Evolutionary conservation across 2,797 vertebrate species (phyloP), one percentile per base, ranked within the genome.

Genomic region (Anguilla marmorata): DNA sequence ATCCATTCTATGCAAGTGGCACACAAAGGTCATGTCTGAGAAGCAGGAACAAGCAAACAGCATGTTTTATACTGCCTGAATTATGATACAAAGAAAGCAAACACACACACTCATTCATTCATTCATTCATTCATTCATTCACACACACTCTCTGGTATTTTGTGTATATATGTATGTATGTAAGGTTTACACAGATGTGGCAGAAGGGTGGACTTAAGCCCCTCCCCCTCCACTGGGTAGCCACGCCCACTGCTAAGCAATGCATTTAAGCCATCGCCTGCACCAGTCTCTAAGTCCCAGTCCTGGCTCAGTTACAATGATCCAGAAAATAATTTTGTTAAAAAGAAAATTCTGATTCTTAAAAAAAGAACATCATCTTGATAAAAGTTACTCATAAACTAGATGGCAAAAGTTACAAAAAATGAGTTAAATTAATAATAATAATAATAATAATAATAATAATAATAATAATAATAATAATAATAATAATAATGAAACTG

Each of bases 241-340:
- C 50, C 48, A 60, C 14, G 19, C 58, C 79, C 41, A 66, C 30
- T 76, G 56, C 41, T 50, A n/a, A 58, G 56, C 74, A 14, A 80
- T 2, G 3, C 30, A 48, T 19, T 79, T 24, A 60, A 41, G 50
- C 30, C 52, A n/a, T 52, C 7, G 69, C 33, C 79, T 45, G 21
- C 56, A 21, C 41, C 41, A 72, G 27, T 45, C 19, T 52, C 12
- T 84, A 45, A 14, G 50, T 33, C 85, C 91, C 92, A 92, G 93
- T 91, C 92, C 89, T 69, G 82, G 88, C 91, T 90, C 91, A 88
- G 89, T 54, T 91, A 92, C 89, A 91, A 90, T 88, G 86, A 90
- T 95, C 92, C 93, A 93, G 91, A 92, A 92, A 92, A 88, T 86
- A 89, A 88, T 92, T 92, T 92, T 84, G 74, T 79, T 86, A 48